A percentile compares a stretch with the other conserved stretches of the same genome.
Evolutionary conservation across 2,797 vertebrate species (phyloP).

Genomic region (Phoxinus dragarum): DNA sequence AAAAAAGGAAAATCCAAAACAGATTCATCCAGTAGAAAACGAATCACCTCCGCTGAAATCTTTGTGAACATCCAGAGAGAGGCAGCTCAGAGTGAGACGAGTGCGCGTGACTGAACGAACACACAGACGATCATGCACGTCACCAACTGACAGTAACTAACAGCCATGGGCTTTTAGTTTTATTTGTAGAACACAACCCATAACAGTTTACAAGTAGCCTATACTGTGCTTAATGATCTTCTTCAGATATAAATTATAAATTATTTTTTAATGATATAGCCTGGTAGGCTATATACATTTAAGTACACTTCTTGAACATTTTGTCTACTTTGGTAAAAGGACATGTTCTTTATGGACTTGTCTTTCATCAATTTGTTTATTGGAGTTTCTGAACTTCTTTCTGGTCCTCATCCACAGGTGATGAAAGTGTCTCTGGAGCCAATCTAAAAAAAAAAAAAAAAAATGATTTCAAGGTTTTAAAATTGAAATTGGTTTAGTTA

Average conservation of each 20-base stretch:
- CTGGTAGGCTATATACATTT: neutral
- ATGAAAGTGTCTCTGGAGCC: constrained; percentile 17
- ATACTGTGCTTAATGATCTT: neutral
- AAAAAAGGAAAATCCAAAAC: neutral
- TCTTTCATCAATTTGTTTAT: constrained; percentile 22
- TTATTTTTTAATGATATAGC: neutral
- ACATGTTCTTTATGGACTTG: neutral
- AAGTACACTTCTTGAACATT: neutral
- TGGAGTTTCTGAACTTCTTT: constrained; percentile 54
- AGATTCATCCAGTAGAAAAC: neutral
- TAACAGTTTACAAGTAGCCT: neutral
- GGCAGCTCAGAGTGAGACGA: constrained; percentile 7
- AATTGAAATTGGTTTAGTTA: neutral
- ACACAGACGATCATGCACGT: constrained; percentile 2
- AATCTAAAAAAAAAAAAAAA: constrained; percentile 29
- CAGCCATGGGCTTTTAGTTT: neutral
- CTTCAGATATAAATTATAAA: neutral
- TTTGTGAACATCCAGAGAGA: neutral
- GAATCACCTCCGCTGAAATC: neutral
- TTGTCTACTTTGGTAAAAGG: neutral
- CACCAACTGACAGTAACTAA: constrained; percentile 19
- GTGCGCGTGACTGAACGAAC: constrained; percentile 4
- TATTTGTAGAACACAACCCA: constrained; percentile 6
- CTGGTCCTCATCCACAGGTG: constrained; percentile 52
- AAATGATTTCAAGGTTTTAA: constrained; percentile 1